Conservation (phyloP, 2,797 vertebrate species). For the Premnoplex brunnescens region DNA sequence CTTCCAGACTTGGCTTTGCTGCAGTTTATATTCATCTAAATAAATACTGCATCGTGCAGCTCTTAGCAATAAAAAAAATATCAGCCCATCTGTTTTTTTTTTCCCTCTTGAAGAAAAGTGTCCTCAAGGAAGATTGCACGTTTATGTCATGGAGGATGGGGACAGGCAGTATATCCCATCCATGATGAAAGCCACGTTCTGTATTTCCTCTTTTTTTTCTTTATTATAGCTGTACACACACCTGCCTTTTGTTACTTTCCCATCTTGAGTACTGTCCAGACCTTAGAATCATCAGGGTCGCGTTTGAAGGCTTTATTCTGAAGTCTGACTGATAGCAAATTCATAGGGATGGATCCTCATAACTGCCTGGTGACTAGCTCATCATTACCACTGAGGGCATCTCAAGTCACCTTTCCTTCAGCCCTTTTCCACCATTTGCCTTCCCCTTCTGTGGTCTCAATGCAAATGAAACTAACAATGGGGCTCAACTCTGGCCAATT, state of each 20-base stretch:
- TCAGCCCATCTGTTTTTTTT: neutral
- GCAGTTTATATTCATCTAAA: conserved; percentile 25
- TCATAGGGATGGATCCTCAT: neutral
- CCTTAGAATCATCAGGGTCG: neutral
- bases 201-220: neutral
- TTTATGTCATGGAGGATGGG: neutral
- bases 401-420: accelerated
- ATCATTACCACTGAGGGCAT: neutral
- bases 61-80: neutral
- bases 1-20: conserved; percentile 12
- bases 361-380: neutral
- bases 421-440: neutral
- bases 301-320: neutral
- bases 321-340: neutral
- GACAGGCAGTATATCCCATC: neutral
- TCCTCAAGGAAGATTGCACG: neutral
- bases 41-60: neutral
- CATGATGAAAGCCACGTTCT: neutral
- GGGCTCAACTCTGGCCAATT: neutral
- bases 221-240: neutral
- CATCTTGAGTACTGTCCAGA: neutral
- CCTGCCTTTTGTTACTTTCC: neutral
- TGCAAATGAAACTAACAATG: neutral
- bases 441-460: neutral
- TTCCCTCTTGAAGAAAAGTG: neutral